Evolutionary conservation across 2,797 vertebrate species (phyloP), one percentile per base, ranked within the genome.

Genomic region (Cichlasoma orientale): DNA sequence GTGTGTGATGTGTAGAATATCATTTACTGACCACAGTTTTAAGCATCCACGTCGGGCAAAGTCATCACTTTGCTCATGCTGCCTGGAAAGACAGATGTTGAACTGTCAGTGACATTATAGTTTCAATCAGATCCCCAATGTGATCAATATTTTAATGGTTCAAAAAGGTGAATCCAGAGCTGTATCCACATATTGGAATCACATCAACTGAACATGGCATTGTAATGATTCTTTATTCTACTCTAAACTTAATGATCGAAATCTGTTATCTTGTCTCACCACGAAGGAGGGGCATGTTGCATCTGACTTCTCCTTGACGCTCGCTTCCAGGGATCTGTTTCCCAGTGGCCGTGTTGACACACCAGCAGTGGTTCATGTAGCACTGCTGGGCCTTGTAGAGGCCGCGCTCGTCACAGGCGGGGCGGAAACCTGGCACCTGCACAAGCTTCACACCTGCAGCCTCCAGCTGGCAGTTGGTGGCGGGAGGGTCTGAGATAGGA

Each of bases 381-480:
- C 98, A 99, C 92, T 99, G 98, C 89, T 92, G 85, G 14, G 93
- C 82, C 79, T 25, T 14, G 88, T 96, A 98, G 83, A 96, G 93
- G 3, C 98, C 98, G 0, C 85, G 87, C 84, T 90, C 82, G 18
- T 98, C 97, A 2, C 98, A 99, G 44, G 4, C 6, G 0, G 97
- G 97, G 14, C 0, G 77, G 95, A 95, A 98, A 10, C 0, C 68
- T 1, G 93, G 91, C 44, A 91, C 21, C n/a, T 0, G 7, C 9
- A 21, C 2, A 1, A 52, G 2, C 44, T 73, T 77, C 80, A 33
- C 0, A 2, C 89, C 87, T n/a, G 29, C 0, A 16, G 94, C 93
- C 94, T 96, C 94, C 31, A 81, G 72, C 94, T 96, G 95, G 92
- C 98, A 99, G 36, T 93, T 79, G 75, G 96, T 97, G 58, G 1